Percentiles rank a stretch among this genome's conserved stretches.
Conservation (phyloP, 2,797 vertebrate species). For the Euthynnus affinis region DNA sequence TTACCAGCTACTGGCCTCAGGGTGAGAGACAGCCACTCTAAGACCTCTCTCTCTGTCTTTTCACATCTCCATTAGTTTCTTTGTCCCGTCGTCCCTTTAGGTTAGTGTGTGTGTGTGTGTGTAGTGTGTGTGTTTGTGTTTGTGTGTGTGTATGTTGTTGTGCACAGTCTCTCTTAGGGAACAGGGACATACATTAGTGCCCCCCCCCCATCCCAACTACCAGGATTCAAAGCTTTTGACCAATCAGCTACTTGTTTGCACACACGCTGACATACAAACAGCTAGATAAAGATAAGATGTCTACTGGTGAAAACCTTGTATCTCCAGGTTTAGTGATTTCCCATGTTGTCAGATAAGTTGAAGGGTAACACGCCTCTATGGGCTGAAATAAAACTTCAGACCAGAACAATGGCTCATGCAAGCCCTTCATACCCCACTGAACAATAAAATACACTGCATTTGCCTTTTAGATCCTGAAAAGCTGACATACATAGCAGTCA, state of each 20-base stretch:
- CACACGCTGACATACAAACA: constrained; percentile 16
- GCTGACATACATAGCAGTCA: constrained; percentile 43
- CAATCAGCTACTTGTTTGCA: constrained; percentile 20
- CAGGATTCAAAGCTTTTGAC: constrained; percentile 30
- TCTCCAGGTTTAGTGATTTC: not conserved
- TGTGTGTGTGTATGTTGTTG: constrained; percentile 29
- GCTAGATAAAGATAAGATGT: not conserved
- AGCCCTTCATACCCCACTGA: constrained; percentile 33
- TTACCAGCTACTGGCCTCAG: constrained; percentile 69
- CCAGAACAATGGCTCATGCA: constrained; percentile 20
- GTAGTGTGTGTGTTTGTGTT: constrained; percentile 36
- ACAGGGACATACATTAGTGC: constrained; percentile 58
- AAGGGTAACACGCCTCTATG: not conserved
- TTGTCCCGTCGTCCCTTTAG: constrained; percentile 60
- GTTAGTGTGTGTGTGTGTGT: constrained; percentile 41
- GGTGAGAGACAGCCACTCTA: constrained; percentile 65
- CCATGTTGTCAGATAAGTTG: not conserved
- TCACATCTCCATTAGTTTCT: constrained; percentile 78
- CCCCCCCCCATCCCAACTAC: not conserved
- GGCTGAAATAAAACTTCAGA: constrained; percentile 23
- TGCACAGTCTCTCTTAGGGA: constrained; percentile 45
- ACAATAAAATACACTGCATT: constrained; percentile 25
- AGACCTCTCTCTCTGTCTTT: constrained; percentile 75
- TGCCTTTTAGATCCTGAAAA: constrained; percentile 25
- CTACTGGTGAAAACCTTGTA: constrained; percentile 19